phyloP scores from a whole-genome alignment of 2,888 invertebrate genomes.

The Hybos culiciformis region DNA sequence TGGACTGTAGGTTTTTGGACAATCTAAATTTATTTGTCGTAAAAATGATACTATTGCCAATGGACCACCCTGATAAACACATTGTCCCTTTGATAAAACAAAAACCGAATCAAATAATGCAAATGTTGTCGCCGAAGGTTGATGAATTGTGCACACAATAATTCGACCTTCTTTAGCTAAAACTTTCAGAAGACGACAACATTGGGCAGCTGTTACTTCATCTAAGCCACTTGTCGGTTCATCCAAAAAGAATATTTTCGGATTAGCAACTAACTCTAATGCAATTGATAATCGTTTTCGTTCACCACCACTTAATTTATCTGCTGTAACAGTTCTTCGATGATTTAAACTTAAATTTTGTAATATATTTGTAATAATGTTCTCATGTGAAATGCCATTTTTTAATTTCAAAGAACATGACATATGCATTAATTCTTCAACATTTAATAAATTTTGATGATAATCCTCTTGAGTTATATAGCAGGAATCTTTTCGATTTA shows the following conservation, averaged over 20 bases:
- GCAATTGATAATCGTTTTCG: slow-evolving; percentile 68
- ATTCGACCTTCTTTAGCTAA: slow-evolving; percentile 50
- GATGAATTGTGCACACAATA: slow-evolving; percentile 57
- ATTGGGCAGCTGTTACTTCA: slow-evolving; percentile 49
- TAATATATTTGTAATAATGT: slow-evolving; percentile 29
- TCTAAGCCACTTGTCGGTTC: slow-evolving; percentile 66
- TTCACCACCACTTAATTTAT: slow-evolving; percentile 61
- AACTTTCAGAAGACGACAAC: slow-evolving; percentile 42
- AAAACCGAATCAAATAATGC: slow-evolving; percentile 51
- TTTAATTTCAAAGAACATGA: slow-evolving; percentile 61
- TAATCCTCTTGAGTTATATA: slow-evolving; percentile 72
- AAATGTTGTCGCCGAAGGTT: slow-evolving; percentile 51
- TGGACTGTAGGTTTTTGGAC: slow-evolving; percentile 53
- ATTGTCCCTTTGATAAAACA: slow-evolving; percentile 47
- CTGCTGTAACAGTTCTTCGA: slow-evolving; percentile 32
- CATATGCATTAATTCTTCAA: slow-evolving; percentile 63
- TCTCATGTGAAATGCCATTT: slow-evolving; percentile 19
- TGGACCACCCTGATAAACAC: slow-evolving; percentile 52
- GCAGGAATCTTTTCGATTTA: slow-evolving; percentile 63
- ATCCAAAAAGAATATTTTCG: slow-evolving; percentile 69
- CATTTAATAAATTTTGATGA: slow-evolving; percentile 57
- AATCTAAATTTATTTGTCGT: slow-evolving; percentile 40
- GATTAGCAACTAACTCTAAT: slow-evolving; percentile 69
- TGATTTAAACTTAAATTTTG: slow-evolving; percentile 31
- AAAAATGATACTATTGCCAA: slow-evolving; percentile 46